Evolutionary conservation across 2,113 vertebrate species (phyloP).

Genomic region (Sphyrna mokarran): DNA sequence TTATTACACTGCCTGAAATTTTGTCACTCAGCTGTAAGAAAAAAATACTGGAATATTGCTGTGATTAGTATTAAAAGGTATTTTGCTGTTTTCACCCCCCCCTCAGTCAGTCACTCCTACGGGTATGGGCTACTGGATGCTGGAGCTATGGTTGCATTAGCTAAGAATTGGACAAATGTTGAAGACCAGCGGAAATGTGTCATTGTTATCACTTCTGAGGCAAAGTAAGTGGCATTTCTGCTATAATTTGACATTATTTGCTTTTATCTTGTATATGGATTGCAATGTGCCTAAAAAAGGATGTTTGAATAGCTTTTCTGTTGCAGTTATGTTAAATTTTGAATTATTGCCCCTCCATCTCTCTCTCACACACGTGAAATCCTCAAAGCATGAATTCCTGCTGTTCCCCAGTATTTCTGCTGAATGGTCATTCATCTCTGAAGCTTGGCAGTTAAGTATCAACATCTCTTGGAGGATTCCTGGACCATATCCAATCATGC

Average conservation of each 20-base stretch:
- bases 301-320: not conserved
- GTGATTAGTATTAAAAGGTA: no score
- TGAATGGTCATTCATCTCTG: not conserved
- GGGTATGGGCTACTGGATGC: conserved; percentile 90
- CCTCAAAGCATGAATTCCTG: not conserved
- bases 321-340: not conserved
- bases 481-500: not conserved
- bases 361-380: not conserved
- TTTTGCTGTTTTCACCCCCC: conserved; percentile 39
- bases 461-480: not conserved
- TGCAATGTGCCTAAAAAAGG: not conserved
- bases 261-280: not conserved
- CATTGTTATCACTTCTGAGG: conserved; percentile 73
- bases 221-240: conserved; percentile 59
- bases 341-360: not conserved
- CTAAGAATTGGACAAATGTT: conserved; percentile 85
- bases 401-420: not conserved
- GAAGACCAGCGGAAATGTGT: conserved; percentile 80
- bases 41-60: not conserved
- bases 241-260: not conserved
- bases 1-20: not conserved
- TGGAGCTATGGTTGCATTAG: conserved; percentile 79
- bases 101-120: conserved; percentile 87
- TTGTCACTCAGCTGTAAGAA: not conserved
- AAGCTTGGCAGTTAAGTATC: not conserved